Base-by-base conservation (phyloP, 2,888 invertebrate species). In the Antitype chi region DNA sequence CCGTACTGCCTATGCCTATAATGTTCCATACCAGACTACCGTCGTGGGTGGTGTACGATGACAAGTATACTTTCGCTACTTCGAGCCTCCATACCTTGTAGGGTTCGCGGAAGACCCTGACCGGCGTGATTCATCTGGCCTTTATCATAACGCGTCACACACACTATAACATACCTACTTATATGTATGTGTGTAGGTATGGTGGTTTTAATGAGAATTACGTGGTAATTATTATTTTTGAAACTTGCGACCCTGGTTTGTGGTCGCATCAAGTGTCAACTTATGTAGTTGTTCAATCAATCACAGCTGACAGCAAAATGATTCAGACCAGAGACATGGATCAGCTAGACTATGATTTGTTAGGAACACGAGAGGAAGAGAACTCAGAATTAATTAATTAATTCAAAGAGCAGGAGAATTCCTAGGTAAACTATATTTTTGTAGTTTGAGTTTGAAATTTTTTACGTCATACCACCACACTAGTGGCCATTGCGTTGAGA, bases 61-160 rank as follows among this genome's bases (percentile, higher is more conserved):
- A 84, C 78, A 82, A 85, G 82, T 74, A 74, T 71, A 80, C 86
- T 87, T 86, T 86, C 87, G 82, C 74, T 81, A 74, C 80, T 82
- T 38, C 25, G 60, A 80, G 80, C 75, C 74, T 74, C 79, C 79
- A 62, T 28, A 28, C 88, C 88, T 70, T 87, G 62, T 88, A 87
- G 63, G 88, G 74, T 76, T 70, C 63, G 76, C 82, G 82, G 88
- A 88, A 88, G 73, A 81, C 84, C 86, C 68, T 80, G 77, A 76
- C 81, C 76, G 53, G 2, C 25, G 77, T 88, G 88, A 88, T 78
- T 88, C 88, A 88, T 64, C 47, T 70, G 70, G 64, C 87, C 88
- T 88, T 81, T 81, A 84, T 81, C 59, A 72, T 68, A 28, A 64
- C 76, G 52, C 77, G 82, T 70, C 81, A 81, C 73, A 74, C 11